Percentiles rank a stretch among this genome's conserved stretches.
phyloP scores from a whole-genome alignment of 1,140 invertebrate species.

The Ceratina australensis region DNA sequence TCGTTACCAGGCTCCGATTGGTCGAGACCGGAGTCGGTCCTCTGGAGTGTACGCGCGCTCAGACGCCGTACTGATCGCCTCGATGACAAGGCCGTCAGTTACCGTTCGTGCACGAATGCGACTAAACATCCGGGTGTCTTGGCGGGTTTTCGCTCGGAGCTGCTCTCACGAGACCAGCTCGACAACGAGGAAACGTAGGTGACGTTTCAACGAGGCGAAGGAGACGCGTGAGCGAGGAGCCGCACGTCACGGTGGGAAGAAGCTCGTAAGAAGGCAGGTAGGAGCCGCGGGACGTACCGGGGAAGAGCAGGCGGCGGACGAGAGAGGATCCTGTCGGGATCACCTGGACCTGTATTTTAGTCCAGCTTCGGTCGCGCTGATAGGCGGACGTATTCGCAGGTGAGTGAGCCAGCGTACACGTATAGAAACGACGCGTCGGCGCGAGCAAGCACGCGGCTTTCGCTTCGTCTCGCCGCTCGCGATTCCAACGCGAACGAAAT shows the following conservation, averaged over 20 bases:
- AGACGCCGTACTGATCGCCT: constrained; percentile 58
- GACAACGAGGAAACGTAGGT: constrained; percentile 48
- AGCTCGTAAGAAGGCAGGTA: too few relatives aligned
- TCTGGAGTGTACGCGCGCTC: constrained; percentile 44
- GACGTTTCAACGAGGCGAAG: constrained; percentile 47
- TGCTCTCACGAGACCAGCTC: constrained; percentile 53
- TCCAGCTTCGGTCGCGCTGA: constrained; percentile 43
- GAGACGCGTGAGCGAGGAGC: too few relatives aligned
- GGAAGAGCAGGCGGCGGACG: not conserved
- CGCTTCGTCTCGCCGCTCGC: constrained; percentile 35
- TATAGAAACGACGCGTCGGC: constrained; percentile 45
- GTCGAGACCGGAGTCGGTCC: not conserved
- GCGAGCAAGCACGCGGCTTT: constrained; percentile 46
- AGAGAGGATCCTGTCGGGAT: not conserved
- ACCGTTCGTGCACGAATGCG: constrained; percentile 63
- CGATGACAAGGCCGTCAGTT: constrained; percentile 55
- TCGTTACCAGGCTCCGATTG: not conserved
- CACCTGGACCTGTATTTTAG: constrained; percentile 37
- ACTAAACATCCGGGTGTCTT: constrained; percentile 53
- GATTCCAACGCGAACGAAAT: not conserved
- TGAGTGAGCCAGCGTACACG: constrained; percentile 32
- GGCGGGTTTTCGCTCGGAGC: constrained; percentile 60
- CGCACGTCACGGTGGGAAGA: too few relatives aligned
- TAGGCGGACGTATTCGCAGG: constrained; percentile 52
- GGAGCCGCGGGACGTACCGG: not conserved